phyloP scores from a whole-genome alignment of 1,140 invertebrate genomes.

The Choristoneura fumiferana region DNA sequence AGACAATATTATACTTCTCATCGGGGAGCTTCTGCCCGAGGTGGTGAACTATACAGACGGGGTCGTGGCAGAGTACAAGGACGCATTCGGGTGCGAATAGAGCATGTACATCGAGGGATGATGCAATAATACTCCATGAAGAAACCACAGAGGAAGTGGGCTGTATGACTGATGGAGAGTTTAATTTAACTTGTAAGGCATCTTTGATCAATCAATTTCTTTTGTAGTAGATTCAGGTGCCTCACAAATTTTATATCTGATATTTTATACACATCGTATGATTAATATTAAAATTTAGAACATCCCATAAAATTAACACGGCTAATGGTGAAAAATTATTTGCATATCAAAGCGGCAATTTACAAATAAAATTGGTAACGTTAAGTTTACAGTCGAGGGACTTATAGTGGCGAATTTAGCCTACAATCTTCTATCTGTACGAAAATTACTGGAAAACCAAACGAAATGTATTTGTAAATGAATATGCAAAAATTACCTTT shows the following conservation, averaged over 20 bases:
- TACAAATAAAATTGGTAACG: conserved; percentile 1
- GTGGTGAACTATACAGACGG: too few relatives aligned
- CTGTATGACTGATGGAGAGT: neutral
- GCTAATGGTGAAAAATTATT: conserved; percentile 24
- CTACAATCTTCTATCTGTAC: conserved; percentile 26
- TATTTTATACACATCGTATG: too few relatives aligned
- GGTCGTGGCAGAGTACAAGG: neutral
- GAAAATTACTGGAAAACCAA: conserved; percentile 18
- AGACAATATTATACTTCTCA: too few relatives aligned
- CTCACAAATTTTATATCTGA: too few relatives aligned
- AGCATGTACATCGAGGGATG: too few relatives aligned
- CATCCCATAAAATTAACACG: conserved; percentile 19
- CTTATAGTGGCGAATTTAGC: conserved; percentile 18
- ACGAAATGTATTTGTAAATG: neutral
- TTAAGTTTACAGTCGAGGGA: conserved; percentile 13
- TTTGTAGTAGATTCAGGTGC: too few relatives aligned
- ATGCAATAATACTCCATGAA: too few relatives aligned
- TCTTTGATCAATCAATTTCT: conserved; percentile 21
- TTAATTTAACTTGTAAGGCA: neutral
- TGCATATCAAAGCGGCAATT: conserved; percentile 21
- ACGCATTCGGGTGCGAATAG: neutral
- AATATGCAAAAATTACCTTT: neutral
- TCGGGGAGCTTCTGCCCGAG: too few relatives aligned
- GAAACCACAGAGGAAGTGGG: neutral
- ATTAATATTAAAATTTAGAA: conserved; percentile 24